Base-by-base conservation (phyloP, 2,888 invertebrate species). In the Ormyrus pomaceus region DNA sequence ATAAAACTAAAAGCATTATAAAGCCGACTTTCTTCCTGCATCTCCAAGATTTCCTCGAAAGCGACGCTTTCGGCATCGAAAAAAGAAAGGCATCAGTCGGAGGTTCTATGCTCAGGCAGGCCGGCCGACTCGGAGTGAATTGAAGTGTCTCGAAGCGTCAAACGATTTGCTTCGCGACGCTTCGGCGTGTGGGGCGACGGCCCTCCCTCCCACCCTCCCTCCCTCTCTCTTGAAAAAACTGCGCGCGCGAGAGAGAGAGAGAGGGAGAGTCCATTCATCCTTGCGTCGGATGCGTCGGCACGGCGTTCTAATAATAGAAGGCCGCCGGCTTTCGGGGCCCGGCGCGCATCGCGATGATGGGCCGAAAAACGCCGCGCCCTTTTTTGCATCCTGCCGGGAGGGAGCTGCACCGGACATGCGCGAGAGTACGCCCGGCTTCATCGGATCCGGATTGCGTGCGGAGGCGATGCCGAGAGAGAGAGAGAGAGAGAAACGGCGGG, bases 241-340 rank as follows among this genome's bases (percentile, higher is more conserved):
- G 34, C 34, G 34, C 4, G 48, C n/a, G 61, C 11, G 6, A 13
- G 13, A 51, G 59, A 10, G 59, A 10, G 45, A 55, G 19, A 55
- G 58, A 69, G 59, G 50, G 68, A 9, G 73, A 68, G 73, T 74
- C 74, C 79, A 79, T 79, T 79, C 79, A 79, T 79, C 72, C 59
- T 61, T 74, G 19, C 19, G 51, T 74, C 79, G 69, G 74, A 74
- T 74, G 69, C 79, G 62, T 51, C 62, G 34, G 48, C 11, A 50
- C 48, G 11, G 65, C 13, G 9, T 64, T 53, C 75, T 71, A 71
- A 76, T 71, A 76, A 72, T 80, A 80, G 76, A 71, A 72, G 66
- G 8, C 62, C 68, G 65, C 5, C 13, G 70, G 19, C 34, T 34
- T 34, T 65, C 68, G 58, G 50, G 13, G 48, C 48, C 19, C 71